Percentiles rank a stretch among this genome's conserved stretches.
phyloP scores from a whole-genome alignment of 2,888 invertebrate genomes.

The Phortica okadai region DNA sequence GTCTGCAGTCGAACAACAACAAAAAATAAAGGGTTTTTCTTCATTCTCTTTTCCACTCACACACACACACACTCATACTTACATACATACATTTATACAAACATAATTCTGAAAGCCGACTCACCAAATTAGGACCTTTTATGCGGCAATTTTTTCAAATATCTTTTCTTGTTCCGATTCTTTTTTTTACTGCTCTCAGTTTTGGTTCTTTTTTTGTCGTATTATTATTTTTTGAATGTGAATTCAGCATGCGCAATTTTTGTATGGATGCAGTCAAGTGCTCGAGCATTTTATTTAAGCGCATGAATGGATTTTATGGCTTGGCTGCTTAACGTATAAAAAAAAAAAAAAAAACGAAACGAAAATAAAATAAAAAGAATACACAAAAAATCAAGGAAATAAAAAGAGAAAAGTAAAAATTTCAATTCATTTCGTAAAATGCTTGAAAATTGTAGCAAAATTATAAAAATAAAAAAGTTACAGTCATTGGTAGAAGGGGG shows the following conservation, averaged over 20 bases:
- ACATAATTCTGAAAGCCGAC: conserved; percentile 48
- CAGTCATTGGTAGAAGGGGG: conserved; percentile 24
- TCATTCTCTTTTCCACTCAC: conserved; percentile 14
- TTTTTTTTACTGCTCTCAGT: conserved; percentile 47
- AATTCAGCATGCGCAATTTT: conserved; percentile 46
- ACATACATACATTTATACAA: conserved; percentile 23
- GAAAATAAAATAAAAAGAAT: conserved; percentile 38
- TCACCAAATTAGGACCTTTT: conserved; percentile 63
- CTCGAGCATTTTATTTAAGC: conserved; percentile 73
- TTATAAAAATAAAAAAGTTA: conserved; percentile 59
- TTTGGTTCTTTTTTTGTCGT: conserved; percentile 42
- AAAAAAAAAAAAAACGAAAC: conserved; percentile 39
- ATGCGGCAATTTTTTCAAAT: conserved; percentile 35
- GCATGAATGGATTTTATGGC: conserved; percentile 73
- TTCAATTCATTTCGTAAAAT: conserved; percentile 72
- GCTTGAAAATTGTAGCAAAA: conserved; percentile 72
- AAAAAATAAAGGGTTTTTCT: conserved; percentile 31
- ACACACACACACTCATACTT: not conserved
- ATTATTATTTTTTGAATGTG: conserved; percentile 37
- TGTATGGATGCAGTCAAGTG: conserved; percentile 74
- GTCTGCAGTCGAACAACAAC: not conserved
- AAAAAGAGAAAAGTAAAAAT: conserved; percentile 54
- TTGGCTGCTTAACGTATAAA: conserved; percentile 50
- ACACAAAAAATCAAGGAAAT: conserved; percentile 44
- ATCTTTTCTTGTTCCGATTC: not conserved